These are phyloP conservation scores for Mantis religiosa DNA, from an alignment of 2,888 invertebrate genomes.

Conservation along the genomic window DNA sequence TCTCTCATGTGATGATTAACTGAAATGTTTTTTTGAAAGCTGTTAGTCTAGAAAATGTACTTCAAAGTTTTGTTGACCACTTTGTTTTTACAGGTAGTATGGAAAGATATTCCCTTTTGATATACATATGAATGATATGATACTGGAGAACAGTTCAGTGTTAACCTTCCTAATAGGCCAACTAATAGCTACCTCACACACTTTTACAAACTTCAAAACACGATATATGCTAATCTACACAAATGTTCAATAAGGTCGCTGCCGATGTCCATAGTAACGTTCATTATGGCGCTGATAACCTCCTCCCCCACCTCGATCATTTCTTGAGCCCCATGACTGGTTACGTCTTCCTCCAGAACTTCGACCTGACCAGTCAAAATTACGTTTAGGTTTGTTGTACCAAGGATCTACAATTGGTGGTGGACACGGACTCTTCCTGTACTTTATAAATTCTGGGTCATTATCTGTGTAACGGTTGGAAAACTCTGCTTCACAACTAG, in stretches of 20 bases:
- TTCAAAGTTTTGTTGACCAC: too few species aligned
- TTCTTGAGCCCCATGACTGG: slow-evolving; percentile 1
- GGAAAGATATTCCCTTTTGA: too few species aligned
- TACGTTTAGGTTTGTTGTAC: slow-evolving; percentile 35
- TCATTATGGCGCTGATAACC: slow-evolving; percentile 21
- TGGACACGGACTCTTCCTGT: slow-evolving; percentile 41
- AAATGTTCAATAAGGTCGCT: slow-evolving; percentile 10
- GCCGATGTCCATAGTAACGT: slow-evolving; percentile 1
- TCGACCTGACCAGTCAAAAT: slow-evolving; percentile 27
- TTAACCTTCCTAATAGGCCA: too few species aligned
- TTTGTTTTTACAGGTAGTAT: too few species aligned
- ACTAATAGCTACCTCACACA: too few species aligned
- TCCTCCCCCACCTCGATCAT: slow-evolving; percentile 12
- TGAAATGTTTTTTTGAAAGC: too few species aligned
- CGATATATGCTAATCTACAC: background rate
- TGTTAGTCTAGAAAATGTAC: too few species aligned
- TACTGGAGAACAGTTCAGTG: too few species aligned
- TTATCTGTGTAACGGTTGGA: slow-evolving; percentile 44
- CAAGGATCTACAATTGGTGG: slow-evolving; percentile 48
- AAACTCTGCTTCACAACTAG: slow-evolving; percentile 45
- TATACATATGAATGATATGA: too few species aligned
- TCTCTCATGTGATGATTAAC: too few species aligned
- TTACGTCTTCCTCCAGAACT: background rate
- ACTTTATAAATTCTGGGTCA: slow-evolving; percentile 43
- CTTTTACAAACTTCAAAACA: background rate